Percentiles rank a stretch among this genome's conserved stretches.
These are phyloP conservation scores for Oxyscelio sp. DNA, from an alignment of 2,888 invertebrate genomes.

Conservation along the genomic window DNA sequence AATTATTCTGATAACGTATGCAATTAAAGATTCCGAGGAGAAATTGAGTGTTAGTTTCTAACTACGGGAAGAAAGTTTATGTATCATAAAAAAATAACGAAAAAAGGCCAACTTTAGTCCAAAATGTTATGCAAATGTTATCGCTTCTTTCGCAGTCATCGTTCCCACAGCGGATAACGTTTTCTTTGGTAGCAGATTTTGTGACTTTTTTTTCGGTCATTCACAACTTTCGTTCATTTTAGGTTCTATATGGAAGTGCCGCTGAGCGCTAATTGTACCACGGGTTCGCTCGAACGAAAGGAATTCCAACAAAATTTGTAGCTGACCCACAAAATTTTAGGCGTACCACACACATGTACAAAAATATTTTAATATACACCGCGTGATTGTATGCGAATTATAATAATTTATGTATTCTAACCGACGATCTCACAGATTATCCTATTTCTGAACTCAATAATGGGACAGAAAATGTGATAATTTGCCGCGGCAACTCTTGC, in stretches of 20 bases:
- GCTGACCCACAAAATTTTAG: constrained; percentile 72
- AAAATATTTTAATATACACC: constrained; percentile 46
- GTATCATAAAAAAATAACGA: constrained; percentile 23
- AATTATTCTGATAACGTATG: constrained; percentile 70
- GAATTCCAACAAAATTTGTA: constrained; percentile 71
- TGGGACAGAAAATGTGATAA: constrained; percentile 42
- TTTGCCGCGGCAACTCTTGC: constrained; percentile 57
- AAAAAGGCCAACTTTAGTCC: constrained; percentile 51
- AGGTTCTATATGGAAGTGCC: constrained; percentile 46
- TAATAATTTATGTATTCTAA: not conserved
- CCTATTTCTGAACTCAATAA: constrained; percentile 28
- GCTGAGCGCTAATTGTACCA: constrained; percentile 67
- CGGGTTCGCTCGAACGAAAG: constrained; percentile 57
- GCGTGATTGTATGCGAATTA: constrained; percentile 4
- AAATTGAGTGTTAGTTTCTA: constrained; percentile 72
- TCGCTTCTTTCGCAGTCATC: constrained; percentile 58
- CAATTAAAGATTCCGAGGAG: constrained; percentile 69
- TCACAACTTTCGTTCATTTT: constrained; percentile 74
- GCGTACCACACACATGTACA: constrained; percentile 44
- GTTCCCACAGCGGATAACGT: constrained; percentile 37
- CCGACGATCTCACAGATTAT: not conserved
- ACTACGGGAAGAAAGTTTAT: constrained; percentile 66
- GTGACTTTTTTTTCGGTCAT: constrained; percentile 70
- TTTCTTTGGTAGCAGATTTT: constrained; percentile 63
- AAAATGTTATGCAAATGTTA: constrained; percentile 72